Percentiles rank a stretch among this genome's conserved stretches.
These are phyloP conservation scores for Orchestes rusci DNA, from an alignment of 2,888 invertebrate species.

Conservation along the genomic window DNA sequence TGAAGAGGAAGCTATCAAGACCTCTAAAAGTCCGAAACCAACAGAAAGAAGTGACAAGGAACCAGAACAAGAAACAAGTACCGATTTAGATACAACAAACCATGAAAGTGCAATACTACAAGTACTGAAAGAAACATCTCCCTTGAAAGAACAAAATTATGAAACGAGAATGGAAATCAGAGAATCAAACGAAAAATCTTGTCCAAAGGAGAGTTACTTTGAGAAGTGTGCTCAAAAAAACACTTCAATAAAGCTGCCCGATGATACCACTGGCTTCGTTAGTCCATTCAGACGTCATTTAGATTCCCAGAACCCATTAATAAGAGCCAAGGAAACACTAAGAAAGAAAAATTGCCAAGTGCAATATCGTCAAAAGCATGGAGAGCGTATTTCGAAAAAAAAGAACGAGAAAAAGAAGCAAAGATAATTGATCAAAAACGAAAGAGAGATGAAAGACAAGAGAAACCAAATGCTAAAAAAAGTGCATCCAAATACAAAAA, in stretches of 20 bases:
- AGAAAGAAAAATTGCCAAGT: conserved; percentile 1
- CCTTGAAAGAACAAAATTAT: background rate
- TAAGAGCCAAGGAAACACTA: conserved; percentile 1
- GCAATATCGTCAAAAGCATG: conserved; percentile 2
- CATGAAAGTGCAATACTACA: background rate
- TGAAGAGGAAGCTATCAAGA: too few relatives aligned
- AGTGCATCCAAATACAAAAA: background rate
- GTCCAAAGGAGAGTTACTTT: too few relatives aligned
- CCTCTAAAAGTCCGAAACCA: too few relatives aligned
- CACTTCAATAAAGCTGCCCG: background rate
- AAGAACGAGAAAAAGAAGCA: conserved; percentile 1
- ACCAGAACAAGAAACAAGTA: background rate
- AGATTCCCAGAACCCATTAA: conserved; percentile 3
- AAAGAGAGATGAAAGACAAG: background rate
- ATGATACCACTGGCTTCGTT: background rate
- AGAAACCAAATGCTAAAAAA: background rate
- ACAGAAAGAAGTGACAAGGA: too few relatives aligned
- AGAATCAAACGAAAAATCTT: background rate
- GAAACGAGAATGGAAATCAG: background rate
- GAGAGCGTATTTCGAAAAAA: conserved; percentile 1
- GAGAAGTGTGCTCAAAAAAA: too few relatives aligned
- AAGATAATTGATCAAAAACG: background rate
- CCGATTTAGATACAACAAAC: background rate
- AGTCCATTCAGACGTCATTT: background rate
- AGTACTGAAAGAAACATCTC: background rate